phyloP scores from a whole-genome alignment of 2,797 vertebrate species.

The Aeoliscus strigatus region DNA sequence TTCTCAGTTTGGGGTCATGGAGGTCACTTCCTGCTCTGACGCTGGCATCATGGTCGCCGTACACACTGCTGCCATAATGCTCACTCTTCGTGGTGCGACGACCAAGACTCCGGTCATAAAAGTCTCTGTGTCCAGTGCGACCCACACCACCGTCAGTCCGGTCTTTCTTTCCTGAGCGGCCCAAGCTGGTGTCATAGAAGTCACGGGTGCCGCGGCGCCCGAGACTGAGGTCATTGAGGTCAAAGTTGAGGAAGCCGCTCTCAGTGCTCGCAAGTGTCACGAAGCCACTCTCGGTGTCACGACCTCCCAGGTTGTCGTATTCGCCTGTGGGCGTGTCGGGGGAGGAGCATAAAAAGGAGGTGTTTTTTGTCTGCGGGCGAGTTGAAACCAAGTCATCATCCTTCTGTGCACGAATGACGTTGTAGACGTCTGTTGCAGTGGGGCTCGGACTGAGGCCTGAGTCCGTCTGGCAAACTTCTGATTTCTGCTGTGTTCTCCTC shows the following conservation, averaged over 20 bases:
- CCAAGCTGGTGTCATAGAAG: constrained; percentile 59
- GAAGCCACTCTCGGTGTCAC: constrained; percentile 79
- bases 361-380: constrained; percentile 84
- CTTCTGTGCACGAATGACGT: constrained; percentile 83
- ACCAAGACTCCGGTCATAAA: constrained; percentile 60
- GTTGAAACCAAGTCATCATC: constrained; percentile 85
- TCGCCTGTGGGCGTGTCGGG: constrained; percentile 75
- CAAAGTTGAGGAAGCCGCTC: constrained; percentile 89
- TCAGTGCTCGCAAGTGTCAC: constrained; percentile 81
- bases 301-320: constrained; percentile 75
- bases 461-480: constrained; percentile 69
- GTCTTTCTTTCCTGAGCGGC: constrained; percentile 55
- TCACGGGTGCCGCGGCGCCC: constrained; percentile 49
- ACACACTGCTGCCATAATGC: constrained; percentile 51
- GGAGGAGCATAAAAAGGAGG: constrained; percentile 82
- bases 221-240: constrained; percentile 82
- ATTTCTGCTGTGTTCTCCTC: constrained; percentile 62
- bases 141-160: constrained; percentile 43
- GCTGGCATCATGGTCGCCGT: constrained; percentile 44
- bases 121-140: constrained; percentile 40
- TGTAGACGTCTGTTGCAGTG: constrained; percentile 80
- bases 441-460: constrained; percentile 68
- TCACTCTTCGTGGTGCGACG: constrained; percentile 68
- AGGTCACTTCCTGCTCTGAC: constrained; percentile 47
- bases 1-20: constrained; percentile 48